Evolutionary conservation across 2,113 vertebrate genomes (phyloP).

Genomic region (Brienomyrus longianalis): DNA sequence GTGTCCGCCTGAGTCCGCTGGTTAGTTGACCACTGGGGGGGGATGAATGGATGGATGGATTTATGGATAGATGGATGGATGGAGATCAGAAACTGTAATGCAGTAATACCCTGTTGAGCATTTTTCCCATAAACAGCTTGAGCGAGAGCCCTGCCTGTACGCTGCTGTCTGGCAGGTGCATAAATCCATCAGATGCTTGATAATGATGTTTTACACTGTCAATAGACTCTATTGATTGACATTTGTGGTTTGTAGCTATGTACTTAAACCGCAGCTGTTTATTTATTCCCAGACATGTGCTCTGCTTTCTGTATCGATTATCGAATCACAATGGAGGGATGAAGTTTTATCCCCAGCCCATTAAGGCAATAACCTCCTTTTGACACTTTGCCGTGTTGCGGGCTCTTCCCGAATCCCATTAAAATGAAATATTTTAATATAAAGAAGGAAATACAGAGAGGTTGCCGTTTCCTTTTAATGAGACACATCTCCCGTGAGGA

Average conservation of each 20-base stretch:
- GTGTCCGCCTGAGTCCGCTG: not conserved
- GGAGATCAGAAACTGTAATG: not conserved
- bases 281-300: not conserved
- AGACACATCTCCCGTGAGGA: constrained; percentile 41
- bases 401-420: constrained; percentile 34
- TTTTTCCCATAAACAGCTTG: not conserved
- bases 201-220: constrained; percentile 15
- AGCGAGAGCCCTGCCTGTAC: not conserved
- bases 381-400: constrained; percentile 19
- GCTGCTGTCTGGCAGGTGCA: not conserved
- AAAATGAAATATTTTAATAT: constrained; percentile 25
- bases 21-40: not conserved
- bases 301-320: not conserved
- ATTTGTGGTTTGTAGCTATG: not conserved
- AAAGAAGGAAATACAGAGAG: constrained; percentile 39
- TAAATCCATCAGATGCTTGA: not conserved
- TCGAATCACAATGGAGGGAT: not conserved
- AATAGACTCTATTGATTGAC: constrained; percentile 16
- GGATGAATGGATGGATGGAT: not conserved
- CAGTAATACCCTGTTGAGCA: not conserved
- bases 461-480: constrained; percentile 47
- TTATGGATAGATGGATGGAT: not conserved
- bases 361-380: constrained; percentile 14
- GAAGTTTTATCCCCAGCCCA: not conserved
- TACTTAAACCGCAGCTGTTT: not conserved